Percentiles rank a stretch among this genome's conserved stretches.
phyloP scores from a whole-genome alignment of 2,113 vertebrate genomes.

The Paratilapia polleni region DNA sequence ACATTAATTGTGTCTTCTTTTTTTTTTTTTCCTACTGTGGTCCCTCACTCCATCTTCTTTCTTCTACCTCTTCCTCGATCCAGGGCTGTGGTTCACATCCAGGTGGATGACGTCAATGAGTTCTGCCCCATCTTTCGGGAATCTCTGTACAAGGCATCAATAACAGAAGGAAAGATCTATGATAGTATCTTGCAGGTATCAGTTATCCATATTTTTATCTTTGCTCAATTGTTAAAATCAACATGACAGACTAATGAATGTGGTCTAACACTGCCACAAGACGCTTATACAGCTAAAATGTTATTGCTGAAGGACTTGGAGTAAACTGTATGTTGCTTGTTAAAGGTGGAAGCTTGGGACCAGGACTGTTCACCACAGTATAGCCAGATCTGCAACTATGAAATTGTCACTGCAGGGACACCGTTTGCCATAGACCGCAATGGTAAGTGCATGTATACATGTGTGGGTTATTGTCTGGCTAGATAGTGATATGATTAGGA shows the following conservation, averaged over 20 bases:
- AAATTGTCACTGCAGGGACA: slow-evolving; percentile 89
- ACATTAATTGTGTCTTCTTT: background rate
- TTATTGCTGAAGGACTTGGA: background rate
- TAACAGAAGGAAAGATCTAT: slow-evolving; percentile 95
- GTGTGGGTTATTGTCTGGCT: background rate
- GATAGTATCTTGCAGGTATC: slow-evolving; percentile 91
- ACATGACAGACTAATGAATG: background rate
- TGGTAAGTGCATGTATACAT: slow-evolving; percentile 80
- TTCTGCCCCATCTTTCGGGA: slow-evolving; percentile 93
- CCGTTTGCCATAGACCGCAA: slow-evolving; percentile 98
- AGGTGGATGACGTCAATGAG: slow-evolving; percentile 97
- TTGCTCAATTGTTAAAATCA: background rate
- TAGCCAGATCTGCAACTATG: slow-evolving; percentile 98
- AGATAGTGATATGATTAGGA: slow-evolving; percentile 2
- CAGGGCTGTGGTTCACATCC: slow-evolving; percentile 97
- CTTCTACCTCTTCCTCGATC: background rate
- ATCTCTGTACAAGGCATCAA: slow-evolving; percentile 85
- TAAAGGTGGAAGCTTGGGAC: slow-evolving; percentile 91
- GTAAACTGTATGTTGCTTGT: background rate
- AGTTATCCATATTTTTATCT: background rate
- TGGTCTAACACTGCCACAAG: background rate
- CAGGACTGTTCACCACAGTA: slow-evolving; percentile 97
- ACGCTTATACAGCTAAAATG: background rate
- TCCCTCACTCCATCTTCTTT: background rate
- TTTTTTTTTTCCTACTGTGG: background rate